Percentiles rank a stretch among this genome's conserved stretches.
Evolutionary conservation across 2,888 invertebrate genomes (phyloP).

Genomic region (Zootermopsis nevadensis): DNA sequence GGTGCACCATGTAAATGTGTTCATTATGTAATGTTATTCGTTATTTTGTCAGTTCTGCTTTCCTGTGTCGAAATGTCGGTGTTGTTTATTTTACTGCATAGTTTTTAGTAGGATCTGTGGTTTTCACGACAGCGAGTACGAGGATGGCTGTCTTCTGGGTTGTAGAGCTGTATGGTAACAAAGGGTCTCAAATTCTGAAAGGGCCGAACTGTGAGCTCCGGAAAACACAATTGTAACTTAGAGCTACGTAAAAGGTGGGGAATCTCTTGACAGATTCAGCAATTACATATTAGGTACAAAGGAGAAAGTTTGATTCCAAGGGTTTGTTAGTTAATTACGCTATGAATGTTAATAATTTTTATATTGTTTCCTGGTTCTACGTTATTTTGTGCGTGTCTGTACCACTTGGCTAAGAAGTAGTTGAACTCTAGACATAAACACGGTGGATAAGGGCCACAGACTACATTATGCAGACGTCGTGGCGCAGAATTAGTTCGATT

Average conservation of each 20-base stretch:
- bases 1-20: too few relatives aligned
- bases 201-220: too few relatives aligned
- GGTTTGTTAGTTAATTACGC: background rate
- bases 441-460: background rate
- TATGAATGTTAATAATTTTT: background rate
- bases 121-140: too few relatives aligned
- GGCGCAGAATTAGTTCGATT: background rate
- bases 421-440: slow-evolving; percentile 8
- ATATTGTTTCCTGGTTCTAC: background rate
- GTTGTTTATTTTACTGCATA: too few relatives aligned
- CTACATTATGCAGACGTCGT: background rate
- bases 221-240: too few relatives aligned
- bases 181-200: too few relatives aligned
- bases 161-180: too few relatives aligned
- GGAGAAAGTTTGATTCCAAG: background rate
- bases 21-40: too few relatives aligned
- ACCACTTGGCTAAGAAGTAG: background rate
- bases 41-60: too few relatives aligned
- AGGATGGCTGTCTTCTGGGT: too few relatives aligned
- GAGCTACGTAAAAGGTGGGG: background rate
- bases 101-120: too few relatives aligned
- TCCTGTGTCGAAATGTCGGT: too few relatives aligned
- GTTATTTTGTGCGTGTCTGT: background rate
- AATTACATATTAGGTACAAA: background rate
- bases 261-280: background rate